Conservation (phyloP, 2,888 invertebrate genomes). For the Lasius fuliginosus region DNA sequence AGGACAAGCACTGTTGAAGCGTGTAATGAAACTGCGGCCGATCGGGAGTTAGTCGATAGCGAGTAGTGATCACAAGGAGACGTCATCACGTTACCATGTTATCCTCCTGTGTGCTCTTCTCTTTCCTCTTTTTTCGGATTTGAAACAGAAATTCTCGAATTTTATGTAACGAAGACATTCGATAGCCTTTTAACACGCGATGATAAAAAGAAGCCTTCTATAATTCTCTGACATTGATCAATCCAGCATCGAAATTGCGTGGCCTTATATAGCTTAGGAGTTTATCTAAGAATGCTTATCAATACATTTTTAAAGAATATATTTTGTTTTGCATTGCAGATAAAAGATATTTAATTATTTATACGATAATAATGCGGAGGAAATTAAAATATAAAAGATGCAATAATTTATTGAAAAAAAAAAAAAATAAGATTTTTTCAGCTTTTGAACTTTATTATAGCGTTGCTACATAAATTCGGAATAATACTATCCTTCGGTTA, state of each 20-base stretch:
- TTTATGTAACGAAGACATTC: not conserved
- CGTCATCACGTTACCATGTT: constrained; percentile 26
- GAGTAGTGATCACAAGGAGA: constrained; percentile 34
- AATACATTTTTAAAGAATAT: not conserved
- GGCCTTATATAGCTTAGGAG: not conserved
- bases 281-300: not conserved
- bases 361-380: not conserved
- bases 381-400: constrained; percentile 16
- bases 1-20: constrained; percentile 49
- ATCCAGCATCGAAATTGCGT: not conserved
- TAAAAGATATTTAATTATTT: not conserved
- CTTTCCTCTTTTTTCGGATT: constrained; percentile 12
- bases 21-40: constrained; percentile 60
- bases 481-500: not conserved
- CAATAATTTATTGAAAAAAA: not conserved
- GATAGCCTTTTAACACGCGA: not conserved
- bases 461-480: not conserved
- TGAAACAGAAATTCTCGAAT: not conserved
- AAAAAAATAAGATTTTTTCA: not conserved
- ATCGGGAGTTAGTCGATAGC: constrained; percentile 32
- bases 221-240: not conserved
- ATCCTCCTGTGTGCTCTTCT: not conserved
- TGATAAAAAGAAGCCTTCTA: not conserved
- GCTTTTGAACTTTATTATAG: not conserved
- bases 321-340: not conserved